Evolutionary conservation across 2,113 vertebrate species (phyloP).

Genomic region (Ciconia maguari): DNA sequence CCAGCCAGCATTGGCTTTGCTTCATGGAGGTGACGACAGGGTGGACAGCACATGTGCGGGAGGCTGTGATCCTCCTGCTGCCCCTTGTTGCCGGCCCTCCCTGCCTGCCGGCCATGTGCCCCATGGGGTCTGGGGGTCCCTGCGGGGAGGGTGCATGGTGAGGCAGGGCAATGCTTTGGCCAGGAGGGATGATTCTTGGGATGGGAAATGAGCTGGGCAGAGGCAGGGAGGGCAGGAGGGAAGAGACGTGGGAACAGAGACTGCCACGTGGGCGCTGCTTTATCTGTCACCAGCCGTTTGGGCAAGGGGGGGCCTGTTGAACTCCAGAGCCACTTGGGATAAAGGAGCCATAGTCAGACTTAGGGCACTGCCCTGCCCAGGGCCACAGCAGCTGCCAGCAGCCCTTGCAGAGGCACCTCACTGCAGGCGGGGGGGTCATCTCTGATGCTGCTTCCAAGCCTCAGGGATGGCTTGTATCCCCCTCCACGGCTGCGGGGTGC

Average conservation of each 20-base stretch:
- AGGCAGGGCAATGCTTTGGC: background rate
- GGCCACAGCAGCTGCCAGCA: background rate
- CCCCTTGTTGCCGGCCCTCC: background rate
- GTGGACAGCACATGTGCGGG: background rate
- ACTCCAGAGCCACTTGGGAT: background rate
- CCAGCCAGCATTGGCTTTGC: background rate
- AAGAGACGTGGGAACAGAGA: background rate
- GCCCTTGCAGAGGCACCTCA: background rate
- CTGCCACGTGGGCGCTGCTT: fast-evolving
- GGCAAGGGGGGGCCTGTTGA: background rate
- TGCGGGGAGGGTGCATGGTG: fast-evolving
- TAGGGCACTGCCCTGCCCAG: background rate
- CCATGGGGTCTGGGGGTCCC: background rate
- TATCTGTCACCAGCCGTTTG: background rate
- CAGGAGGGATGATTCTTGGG: fast-evolving
- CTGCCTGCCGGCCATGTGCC: background rate
- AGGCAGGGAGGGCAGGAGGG: background rate
- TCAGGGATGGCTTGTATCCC: background rate
- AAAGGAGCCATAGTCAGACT: background rate
- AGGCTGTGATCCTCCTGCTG: background rate
- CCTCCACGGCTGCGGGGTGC: fast-evolving
- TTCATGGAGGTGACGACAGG: background rate
- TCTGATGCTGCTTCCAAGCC: background rate
- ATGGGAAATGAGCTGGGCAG: background rate
- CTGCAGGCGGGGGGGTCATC: fast-evolving